Evolutionary conservation across 2,888 invertebrate genomes (phyloP), one percentile per base, ranked within the genome.

Genomic region (Phania funesta): DNA sequence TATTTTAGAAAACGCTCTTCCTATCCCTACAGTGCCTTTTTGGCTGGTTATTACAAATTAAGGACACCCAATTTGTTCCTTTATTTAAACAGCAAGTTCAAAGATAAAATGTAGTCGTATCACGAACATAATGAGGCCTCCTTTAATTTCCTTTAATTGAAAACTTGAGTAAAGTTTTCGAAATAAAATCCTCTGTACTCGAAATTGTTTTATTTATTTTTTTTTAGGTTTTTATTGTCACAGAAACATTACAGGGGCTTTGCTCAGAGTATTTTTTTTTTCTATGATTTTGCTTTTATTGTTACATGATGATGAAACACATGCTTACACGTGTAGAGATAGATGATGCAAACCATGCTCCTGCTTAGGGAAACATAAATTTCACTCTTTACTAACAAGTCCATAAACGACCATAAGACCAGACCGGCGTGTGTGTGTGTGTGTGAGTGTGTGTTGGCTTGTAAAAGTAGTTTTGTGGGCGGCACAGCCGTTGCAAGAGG

Each of bases 201-300:
- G n/a, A 41, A 67, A 58, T 48, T 70, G 16, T 52, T 29, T 6
- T 29, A 6, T 6, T 44, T 68, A 11, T 52, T 52, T 60, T 29
- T 50, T 16, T 13, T n/a, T 71, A 26, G 58, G 1, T 11, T 62
- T 50, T 52, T 62, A 13, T 62, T 62, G 29, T 46, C 13, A 54
- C 22, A 60, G 68, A 62, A 70, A 70, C 62, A 44, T 62, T 54
- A 62, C 70, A 77, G 70, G 54, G 64, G 56, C 56, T 48, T 48
- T 68, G 56, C 26, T 35, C n/a, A n/a, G n/a, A 58, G 7, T 46
- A 24, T 48, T 20, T 26, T 18, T 67, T 5, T 18, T 32, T 9
- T 54, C 5, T 68, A 22, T 65, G 35, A 35, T 50, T 64, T 48
- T 22, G 46, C 29, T 44, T 62, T 62, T 52, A 52, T 52, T 73